phyloP scores from a whole-genome alignment of 2,888 invertebrate genomes.

The Cantharis flavilabris region DNA sequence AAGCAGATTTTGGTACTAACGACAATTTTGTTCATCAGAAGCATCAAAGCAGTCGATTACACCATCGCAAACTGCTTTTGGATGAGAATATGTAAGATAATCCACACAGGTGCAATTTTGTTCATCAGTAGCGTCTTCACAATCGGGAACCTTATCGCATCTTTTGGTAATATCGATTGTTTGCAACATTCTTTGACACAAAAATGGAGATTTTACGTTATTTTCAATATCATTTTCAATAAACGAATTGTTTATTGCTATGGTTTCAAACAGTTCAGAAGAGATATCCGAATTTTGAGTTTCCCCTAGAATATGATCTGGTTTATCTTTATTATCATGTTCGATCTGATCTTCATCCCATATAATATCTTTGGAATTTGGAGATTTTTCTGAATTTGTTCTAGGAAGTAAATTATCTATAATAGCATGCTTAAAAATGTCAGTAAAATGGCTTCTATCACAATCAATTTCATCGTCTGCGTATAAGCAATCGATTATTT shows the following conservation, averaged over 20 bases:
- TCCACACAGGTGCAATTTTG: slow-evolving; percentile 73
- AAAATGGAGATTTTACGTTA: neutral
- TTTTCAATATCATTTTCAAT: neutral
- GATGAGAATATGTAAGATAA: slow-evolving; percentile 60
- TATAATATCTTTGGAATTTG: neutral
- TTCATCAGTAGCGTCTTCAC: slow-evolving; percentile 85
- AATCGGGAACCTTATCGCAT: slow-evolving; percentile 74
- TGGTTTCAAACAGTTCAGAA: neutral
- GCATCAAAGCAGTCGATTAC: slow-evolving; percentile 72
- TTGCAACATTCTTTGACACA: slow-evolving; percentile 65
- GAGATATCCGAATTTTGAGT: neutral
- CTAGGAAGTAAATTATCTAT: slow-evolving; percentile 35
- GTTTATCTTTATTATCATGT: neutral
- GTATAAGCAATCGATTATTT: slow-evolving; percentile 73
- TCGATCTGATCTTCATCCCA: neutral
- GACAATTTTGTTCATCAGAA: slow-evolving; percentile 75
- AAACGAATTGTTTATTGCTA: neutral
- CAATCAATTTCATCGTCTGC: slow-evolving; percentile 83
- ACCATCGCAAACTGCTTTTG: slow-evolving; percentile 74
- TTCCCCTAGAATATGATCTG: neutral
- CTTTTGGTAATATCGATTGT: slow-evolving; percentile 62
- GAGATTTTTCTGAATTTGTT: neutral
- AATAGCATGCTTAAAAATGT: slow-evolving; percentile 41
- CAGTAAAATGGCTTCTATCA: slow-evolving; percentile 31
- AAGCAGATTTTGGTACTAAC: slow-evolving; percentile 4